Evolutionary conservation across 2,797 vertebrate genomes (phyloP), one percentile per base, ranked within the genome.

Genomic region (Prunella strophiata): DNA sequence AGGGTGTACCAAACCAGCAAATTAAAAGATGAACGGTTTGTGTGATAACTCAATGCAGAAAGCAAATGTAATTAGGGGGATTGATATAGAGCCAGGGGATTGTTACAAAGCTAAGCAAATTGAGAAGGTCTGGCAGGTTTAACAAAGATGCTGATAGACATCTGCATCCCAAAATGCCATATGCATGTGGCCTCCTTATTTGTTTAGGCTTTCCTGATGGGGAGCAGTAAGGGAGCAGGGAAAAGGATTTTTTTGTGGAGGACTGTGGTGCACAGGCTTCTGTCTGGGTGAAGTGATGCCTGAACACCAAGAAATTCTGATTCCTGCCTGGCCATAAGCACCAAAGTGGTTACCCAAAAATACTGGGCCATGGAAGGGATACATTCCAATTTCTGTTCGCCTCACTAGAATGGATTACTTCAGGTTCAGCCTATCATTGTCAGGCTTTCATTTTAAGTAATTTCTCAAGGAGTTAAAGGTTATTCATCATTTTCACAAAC

Each of bases 11-110:
- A 72, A 71, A 26, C 8, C 1, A 8, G 8, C 11, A 55, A 42
- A 12, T 32, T 23, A 58, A 40, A 73, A 59, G 48, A 32, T 6
- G 10, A 30, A 18, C 0, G 0, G 3, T 38, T 85, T 52, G 45
- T 36, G 25, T 52, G 36, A 50, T 38, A 29, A 6, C 18, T 85
- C 1, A 0, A 3, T 40, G n/a, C 38, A 57, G 47, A 13, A 11
- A 58, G 42, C 43, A 71, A n/a, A 22, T 23, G 5, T 45, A 26
- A n/a, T 30, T 5, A 14, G 8, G 27, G 12, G 14, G 3, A 1
- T 30, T 81, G 32, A 48, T 51, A 5, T 0, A 21, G 29, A 48
- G 0, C 14, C 2, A 20, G 29, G 32, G 26, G 4, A 2, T 29
- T 55, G 19, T 57, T 71, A 66, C 3, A 65, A 50, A 76, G 17